Percentiles rank a stretch among this genome's conserved stretches.
Conservation (phyloP, 2,797 vertebrate species). For the Fundulus diaphanus region DNA sequence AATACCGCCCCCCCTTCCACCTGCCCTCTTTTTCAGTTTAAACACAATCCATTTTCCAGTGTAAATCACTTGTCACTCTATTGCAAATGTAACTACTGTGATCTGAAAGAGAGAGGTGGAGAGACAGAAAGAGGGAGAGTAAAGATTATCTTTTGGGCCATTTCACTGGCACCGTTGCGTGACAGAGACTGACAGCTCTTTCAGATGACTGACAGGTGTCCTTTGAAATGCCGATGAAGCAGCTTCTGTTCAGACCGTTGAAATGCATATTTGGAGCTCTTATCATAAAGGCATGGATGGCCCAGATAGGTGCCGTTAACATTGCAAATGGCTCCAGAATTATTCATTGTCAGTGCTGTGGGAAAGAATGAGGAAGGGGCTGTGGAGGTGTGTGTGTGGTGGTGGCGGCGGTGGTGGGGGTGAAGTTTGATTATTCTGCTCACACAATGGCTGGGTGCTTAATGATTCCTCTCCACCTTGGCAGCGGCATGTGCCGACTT, state of each 20-base stretch:
- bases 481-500: constrained; percentile 96
- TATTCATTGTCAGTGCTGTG: constrained; percentile 98
- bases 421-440: constrained; percentile 99
- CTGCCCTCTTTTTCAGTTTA: constrained; percentile 80
- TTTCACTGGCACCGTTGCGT: constrained; percentile 89
- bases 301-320: constrained; percentile 99
- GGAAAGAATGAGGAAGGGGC: constrained; percentile 82
- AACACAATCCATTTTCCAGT: constrained; percentile 89
- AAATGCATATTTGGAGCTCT: constrained; percentile 99
- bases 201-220: constrained; percentile 99
- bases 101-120: constrained; percentile 84
- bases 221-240: constrained; percentile 98
- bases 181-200: constrained; percentile 97
- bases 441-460: constrained; percentile 97
- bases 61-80: constrained; percentile 98
- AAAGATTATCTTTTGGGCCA: constrained; percentile 97
- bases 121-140: constrained; percentile 82
- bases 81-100: constrained; percentile 91
- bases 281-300: constrained; percentile 99
- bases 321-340: constrained; percentile 99
- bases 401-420: constrained; percentile 67
- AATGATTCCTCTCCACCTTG: constrained; percentile 98
- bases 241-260: constrained; percentile 98
- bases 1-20: constrained; percentile 80
- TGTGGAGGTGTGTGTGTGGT: constrained; percentile 13